Base-by-base conservation (phyloP, 1,140 invertebrate species). In the Drosophila leontia region DNA sequence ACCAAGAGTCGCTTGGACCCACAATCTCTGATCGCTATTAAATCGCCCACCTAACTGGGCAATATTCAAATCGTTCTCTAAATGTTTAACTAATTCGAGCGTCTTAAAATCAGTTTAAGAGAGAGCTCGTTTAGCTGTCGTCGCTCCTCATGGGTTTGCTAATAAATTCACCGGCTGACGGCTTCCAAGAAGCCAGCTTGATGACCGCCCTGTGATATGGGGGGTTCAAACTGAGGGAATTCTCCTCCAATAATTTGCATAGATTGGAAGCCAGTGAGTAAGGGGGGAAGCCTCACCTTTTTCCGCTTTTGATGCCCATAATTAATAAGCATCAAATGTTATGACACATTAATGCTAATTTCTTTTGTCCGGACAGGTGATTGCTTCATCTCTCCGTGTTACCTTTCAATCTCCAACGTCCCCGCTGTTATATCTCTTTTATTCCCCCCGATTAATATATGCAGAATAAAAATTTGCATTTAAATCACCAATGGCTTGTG, bases 341-440 rank as follows among this genome's bases (percentile, higher is more conserved):
- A 82, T 90, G 82, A 85, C 78, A 71, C 78, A 80, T 85, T 82
- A 69, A 85, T 90, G 85, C 60, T 82, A 90, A 90, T 90, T 85
- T 39, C 34, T 57, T 50, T 58, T 51, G 70, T 71, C 65, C 51
- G 67, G 53, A 45, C 51, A 50, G 58, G 58, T 91, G 86, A 90
- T 82, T 84, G 82, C 75, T 79, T 79, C 57, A 82, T 81, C 74
- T 75, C 51, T 23, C 47, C 65, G 19, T 23, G n/a, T 37, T 70
- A 37, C 55, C 57, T 53, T 55, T 56, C 58, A 44, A 39, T 48
- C 53, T 12, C 13, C 34, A 15, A 29, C 47, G 3, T 48, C 32
- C 48, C 32, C 34, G 19, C 19, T 11, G 59, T 0, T 19, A 26
- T 1, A 44, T 17, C 62, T 56, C 67, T 72, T 65, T 67, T 56